These are phyloP conservation scores for Diloba caeruleocephala DNA, from an alignment of 2,888 invertebrate species.

Conservation along the genomic window DNA sequence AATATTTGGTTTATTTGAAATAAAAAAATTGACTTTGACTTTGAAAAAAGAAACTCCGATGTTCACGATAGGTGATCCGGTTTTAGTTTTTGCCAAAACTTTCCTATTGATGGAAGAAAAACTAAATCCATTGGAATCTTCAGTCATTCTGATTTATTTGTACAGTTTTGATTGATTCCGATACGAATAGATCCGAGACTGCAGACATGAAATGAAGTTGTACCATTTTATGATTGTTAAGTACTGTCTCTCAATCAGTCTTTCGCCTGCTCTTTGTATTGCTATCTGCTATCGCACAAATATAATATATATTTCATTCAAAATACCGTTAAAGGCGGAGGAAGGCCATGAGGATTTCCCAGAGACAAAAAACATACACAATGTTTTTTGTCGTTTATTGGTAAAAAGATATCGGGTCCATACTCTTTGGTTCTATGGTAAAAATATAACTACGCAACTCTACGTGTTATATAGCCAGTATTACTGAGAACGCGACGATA, in stretches of 20 bases:
- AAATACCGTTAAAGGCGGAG: too few species aligned
- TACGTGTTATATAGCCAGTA: conserved; percentile 21
- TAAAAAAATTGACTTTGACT: too few species aligned
- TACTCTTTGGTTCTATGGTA: conserved; percentile 6
- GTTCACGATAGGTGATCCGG: conserved; percentile 17
- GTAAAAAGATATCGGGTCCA: too few species aligned
- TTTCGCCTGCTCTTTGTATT: too few species aligned
- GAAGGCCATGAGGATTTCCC: too few species aligned
- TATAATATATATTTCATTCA: too few species aligned
- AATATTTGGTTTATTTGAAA: too few species aligned
- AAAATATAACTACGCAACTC: conserved; percentile 19
- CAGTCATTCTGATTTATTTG: conserved; percentile 16
- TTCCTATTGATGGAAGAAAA: conserved; percentile 18
- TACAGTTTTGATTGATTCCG: background rate
- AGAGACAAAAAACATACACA: too few species aligned
- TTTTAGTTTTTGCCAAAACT: conserved; percentile 31
- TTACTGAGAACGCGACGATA: conserved; percentile 10
- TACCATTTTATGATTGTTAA: background rate
- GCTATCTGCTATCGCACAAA: too few species aligned
- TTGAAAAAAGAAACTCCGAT: conserved; percentile 12
- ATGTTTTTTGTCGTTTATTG: background rate
- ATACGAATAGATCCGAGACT: conserved; percentile 1
- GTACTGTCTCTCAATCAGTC: too few species aligned
- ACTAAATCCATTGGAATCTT: conserved; percentile 5
- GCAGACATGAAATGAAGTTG: background rate